Evolutionary conservation across 2,113 vertebrate species (phyloP), one percentile per base, ranked within the genome.

Genomic region (Motacilla tschutschensis): DNA sequence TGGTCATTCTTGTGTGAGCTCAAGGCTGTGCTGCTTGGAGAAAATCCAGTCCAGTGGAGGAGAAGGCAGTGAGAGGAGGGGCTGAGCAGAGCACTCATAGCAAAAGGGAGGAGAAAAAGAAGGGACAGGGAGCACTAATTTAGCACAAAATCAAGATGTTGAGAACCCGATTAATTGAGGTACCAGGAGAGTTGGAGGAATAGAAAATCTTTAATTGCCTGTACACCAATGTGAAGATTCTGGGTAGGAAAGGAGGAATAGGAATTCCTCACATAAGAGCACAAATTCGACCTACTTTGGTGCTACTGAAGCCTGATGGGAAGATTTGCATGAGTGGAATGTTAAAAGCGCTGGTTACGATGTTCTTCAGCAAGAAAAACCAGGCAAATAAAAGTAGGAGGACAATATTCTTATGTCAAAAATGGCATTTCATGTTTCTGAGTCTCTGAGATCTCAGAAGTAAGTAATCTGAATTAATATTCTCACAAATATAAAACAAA

Each of bases 131-230:
- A 91, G 24, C 38, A 10, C 87, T 58, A 72, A 88, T 95, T 79
- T 90, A 93, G 75, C 59, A 62, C 54, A 81, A 72, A 94, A 92
- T 92, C 93, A 91, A 93, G 91, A 87, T 31, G 83, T 89, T 93
- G 91, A 89, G 65, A 92, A 43, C 38, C 83, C 31, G 83, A 91
- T 93, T 91, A 94, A 86, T 20, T 64, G 67, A 89, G 55, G 88
- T 79, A 73, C 85, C 88, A 35, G 54, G 85, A 83, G 94, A 89
- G 26, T 26, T 81, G 70, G 92, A 91, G 83, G 78, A 93, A 92
- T 60, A 91, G 93, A 89, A 94, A 93, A 79, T 88, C 85, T 88
- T 91, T 94, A 93, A 94, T 92, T 93, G 88, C 83, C 51, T 93
- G 14, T 17, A 79, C 35, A 43, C 71, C 83, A 65, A 6, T 35